A percentile compares a stretch with the other conserved stretches of the same genome.
phyloP scores from a whole-genome alignment of 2,113 vertebrate genomes.

The Lasiurus borealis region DNA sequence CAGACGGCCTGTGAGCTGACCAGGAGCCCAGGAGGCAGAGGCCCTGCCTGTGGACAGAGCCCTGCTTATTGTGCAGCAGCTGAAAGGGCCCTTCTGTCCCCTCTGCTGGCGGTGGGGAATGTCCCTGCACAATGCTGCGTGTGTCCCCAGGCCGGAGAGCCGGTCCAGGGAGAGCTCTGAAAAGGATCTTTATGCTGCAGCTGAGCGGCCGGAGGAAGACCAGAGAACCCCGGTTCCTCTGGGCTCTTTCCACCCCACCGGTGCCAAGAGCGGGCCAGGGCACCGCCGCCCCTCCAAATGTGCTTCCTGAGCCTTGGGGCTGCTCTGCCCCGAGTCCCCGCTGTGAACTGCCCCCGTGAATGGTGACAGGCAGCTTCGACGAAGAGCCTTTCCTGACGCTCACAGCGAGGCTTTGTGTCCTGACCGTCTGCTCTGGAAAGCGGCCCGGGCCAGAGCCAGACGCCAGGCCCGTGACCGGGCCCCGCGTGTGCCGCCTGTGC shows the following conservation, averaged over 20 bases:
- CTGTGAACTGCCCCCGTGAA: background rate
- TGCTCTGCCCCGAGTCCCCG: background rate
- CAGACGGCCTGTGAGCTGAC: background rate
- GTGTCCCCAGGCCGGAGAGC: slow-evolving; percentile 57
- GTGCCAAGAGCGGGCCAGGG: slow-evolving; percentile 3
- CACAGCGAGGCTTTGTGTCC: background rate
- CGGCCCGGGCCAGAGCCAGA: background rate
- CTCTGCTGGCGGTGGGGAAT: slow-evolving; percentile 59
- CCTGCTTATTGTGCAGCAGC: slow-evolving; percentile 64
- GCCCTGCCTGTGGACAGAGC: slow-evolving; percentile 27
- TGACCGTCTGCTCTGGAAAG: slow-evolving; percentile 4
- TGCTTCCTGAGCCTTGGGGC: slow-evolving; percentile 8
- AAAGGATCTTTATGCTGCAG: slow-evolving; percentile 70
- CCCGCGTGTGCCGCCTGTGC: background rate
- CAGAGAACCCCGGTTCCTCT: slow-evolving; percentile 18
- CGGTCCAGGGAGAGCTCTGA: slow-evolving; percentile 56
- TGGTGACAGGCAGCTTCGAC: background rate
- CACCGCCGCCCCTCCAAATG: background rate
- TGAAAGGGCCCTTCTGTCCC: slow-evolving; percentile 73
- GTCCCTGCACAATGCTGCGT: slow-evolving; percentile 51
- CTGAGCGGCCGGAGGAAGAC: slow-evolving; percentile 3
- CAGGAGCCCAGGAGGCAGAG: background rate
- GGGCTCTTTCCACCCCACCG: slow-evolving; percentile 26
- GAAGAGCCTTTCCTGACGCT: slow-evolving; percentile 30
- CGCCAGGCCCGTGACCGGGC: background rate